phyloP scores from a whole-genome alignment of 2,888 invertebrate species.

The Iselma pallidipennis region DNA sequence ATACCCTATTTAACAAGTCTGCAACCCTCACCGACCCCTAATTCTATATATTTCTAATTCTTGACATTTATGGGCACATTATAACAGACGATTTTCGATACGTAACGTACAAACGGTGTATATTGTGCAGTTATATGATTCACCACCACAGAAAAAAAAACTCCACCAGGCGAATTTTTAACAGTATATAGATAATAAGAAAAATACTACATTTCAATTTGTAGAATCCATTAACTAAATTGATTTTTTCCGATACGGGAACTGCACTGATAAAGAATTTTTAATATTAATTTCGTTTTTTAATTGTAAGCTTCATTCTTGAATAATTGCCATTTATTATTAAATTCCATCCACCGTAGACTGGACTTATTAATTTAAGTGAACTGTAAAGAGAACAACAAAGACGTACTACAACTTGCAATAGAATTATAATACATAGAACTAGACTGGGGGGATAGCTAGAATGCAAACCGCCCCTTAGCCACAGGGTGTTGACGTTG shows the following conservation, averaged over 20 bases:
- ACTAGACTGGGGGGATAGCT: neutral
- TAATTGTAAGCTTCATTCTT: neutral
- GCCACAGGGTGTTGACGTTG: conserved; percentile 16
- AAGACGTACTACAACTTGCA: neutral
- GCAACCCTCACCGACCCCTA: conserved; percentile 35
- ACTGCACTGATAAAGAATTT: no score
- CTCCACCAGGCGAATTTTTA: neutral
- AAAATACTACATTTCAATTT: neutral
- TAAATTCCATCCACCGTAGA: neutral
- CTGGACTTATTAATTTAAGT: neutral
- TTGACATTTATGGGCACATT: conserved; percentile 47
- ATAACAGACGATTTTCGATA: conserved; percentile 29
- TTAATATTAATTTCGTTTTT: no score
- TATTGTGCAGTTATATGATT: conserved; percentile 18
- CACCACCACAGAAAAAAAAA: conserved; percentile 8
- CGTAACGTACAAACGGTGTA: conserved; percentile 13
- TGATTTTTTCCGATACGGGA: no score
- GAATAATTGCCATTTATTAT: neutral
- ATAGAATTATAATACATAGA: neutral
- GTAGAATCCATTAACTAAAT: neutral
- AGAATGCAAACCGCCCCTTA: neutral
- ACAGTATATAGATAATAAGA: neutral
- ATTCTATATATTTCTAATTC: conserved; percentile 45
- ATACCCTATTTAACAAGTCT: conserved; percentile 36
- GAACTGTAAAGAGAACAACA: neutral